Base-by-base conservation (phyloP, 2,797 vertebrate genomes). In the Poeciliopsis gracilis region DNA sequence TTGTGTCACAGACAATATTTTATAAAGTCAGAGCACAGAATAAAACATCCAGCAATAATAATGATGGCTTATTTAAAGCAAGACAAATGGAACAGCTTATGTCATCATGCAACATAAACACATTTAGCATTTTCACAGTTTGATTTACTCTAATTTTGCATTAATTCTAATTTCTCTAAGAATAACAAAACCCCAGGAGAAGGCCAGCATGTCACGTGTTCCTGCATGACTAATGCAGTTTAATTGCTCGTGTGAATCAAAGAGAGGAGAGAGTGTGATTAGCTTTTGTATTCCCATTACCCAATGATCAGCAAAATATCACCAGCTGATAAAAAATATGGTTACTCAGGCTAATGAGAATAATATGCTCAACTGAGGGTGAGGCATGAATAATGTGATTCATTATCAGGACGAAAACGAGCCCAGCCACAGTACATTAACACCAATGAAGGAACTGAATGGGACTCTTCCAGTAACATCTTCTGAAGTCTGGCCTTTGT, bases 371-470 rank as follows among this genome's bases (percentile, higher is more conserved):
- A 84, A 80, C 73, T 76, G 86, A 92, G 88, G 79, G 80, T 84
- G 83, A 87, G 84, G 81, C 80, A 79, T 89, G 87, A 91, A 84
- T 92, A 89, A 93, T 92, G 87, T 81, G 83, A 88, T 89, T 89
- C 82, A 90, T 90, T 88, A 74, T 80, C 81, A 87, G 89, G 91
- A 74, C 84, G 45, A 80, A 82, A 81, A 90, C 73, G 79, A 75
- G 80, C 79, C 69, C 73, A 84, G 77, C 84, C 78, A 77, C 41
- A 84, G 77, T 83, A 84, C 83, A 89, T 88, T 85, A 89, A 80
- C 75, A 83, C 77, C 67, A 88, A 36, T 82, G 78, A 90, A 82
- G 77, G 75, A 90, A 93, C 92, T 90, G 82, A 91, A 93, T 88
- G 77, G 66, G 41, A 81, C 70, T 88, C 91, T 86, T 82, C 87